Evolutionary conservation across 1,140 invertebrate species (phyloP).

Genomic region (Paraescarpia echinospica): DNA sequence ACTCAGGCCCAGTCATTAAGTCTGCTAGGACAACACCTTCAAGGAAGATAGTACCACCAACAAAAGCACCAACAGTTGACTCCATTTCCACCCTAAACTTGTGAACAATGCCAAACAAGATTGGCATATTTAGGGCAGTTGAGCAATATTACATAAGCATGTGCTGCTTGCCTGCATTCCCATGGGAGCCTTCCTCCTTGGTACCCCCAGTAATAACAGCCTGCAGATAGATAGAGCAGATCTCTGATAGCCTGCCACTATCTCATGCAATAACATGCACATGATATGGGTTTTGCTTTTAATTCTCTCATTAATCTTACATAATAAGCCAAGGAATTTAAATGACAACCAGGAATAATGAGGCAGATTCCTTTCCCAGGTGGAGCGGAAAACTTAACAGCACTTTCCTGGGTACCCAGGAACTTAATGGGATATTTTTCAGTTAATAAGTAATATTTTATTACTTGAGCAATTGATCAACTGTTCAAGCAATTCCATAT

Average conservation of each 20-base stretch:
- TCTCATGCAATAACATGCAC: not conserved
- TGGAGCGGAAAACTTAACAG: not conserved
- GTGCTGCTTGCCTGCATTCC: not conserved
- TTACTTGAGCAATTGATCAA: no score
- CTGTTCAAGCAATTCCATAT: no score
- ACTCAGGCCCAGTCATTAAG: not conserved
- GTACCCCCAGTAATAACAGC: not conserved
- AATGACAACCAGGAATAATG: not conserved
- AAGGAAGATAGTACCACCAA: not conserved
- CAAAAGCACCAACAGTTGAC: not conserved
- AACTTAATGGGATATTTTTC: not conserved
- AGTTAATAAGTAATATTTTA: no score
- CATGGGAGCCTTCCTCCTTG: not conserved
- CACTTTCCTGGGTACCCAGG: not conserved
- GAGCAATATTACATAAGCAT: not conserved
- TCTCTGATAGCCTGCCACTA: not conserved
- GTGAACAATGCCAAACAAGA: not conserved
- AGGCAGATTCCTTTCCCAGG: not conserved
- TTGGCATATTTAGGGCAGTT: conserved; percentile 5
- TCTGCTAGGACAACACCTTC: not conserved
- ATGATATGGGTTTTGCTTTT: conserved; percentile 1
- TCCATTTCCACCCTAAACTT: not conserved
- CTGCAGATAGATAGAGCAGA: not conserved
- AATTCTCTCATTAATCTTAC: conserved; percentile 2
- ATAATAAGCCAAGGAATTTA: not conserved